Base-by-base conservation (phyloP, 2,797 vertebrate genomes). In the Poecilia velifera region DNA sequence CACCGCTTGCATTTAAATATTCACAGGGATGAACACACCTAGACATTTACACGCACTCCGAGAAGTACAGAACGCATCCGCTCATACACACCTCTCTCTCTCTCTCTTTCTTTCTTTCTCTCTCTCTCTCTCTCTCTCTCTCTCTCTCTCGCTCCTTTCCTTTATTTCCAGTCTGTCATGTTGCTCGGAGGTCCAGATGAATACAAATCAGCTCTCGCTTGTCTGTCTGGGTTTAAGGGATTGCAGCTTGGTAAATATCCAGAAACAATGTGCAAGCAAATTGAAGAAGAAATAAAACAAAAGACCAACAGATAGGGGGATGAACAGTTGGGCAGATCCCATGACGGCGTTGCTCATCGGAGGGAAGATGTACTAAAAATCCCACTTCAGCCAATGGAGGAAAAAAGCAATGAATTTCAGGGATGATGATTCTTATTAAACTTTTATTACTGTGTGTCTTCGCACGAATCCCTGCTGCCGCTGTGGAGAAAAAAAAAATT, bases 171-270 rank as follows among this genome's bases (percentile, higher is more conserved):
- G 53, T 31, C 55, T 76, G 83, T 82, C 77, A 84, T 66, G 76
- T 85, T 80, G 83, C 75, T 73, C 53, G 78, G 46, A 81, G 79
- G 83, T 87, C 80, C 80, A 81, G 88, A 92, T 87, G 91, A 95
- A 94, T 94, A 92, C 89, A 92, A 93, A 94, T 94, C 84, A 88
- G 73, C 41, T 73, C 53, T 81, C 71, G 84, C 68, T 87, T 79
- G 87, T 87, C 89, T 87, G 71, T 83, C 83, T 73, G 87, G 80
- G 87, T 94, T 90, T 86, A 83, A 83, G 73, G 84, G 88, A 84
- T 88, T 87, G 86, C 72, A 75, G 81, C 84, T 92, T 16, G 31
- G 85, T 92, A 90, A 93, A 94, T 92, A 91, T 91, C 74, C 77
- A 88, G 82, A 90, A 87, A 94, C 85, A 91, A 92, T 86, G 84